Percentiles rank a stretch among this genome's conserved stretches.
Conservation (phyloP, 2,888 invertebrate species). For the Spicauda simplicius region DNA sequence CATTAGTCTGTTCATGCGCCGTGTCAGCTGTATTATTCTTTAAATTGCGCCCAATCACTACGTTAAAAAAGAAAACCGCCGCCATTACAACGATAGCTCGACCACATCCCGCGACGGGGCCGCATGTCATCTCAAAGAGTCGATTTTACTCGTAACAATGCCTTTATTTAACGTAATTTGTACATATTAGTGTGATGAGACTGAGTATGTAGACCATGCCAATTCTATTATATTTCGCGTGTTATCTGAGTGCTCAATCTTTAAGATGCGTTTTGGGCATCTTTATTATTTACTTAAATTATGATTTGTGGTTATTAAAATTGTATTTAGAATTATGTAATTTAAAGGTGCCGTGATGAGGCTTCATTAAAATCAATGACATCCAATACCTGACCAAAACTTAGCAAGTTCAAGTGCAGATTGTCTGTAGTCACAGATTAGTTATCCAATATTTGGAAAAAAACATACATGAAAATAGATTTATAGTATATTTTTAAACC, state of each 20-base stretch:
- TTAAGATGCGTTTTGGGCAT: constrained; percentile 30
- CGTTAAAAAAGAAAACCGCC: constrained; percentile 82
- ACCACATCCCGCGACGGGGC: constrained; percentile 72
- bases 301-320: constrained; percentile 21
- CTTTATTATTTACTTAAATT: constrained; percentile 30
- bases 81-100: constrained; percentile 75
- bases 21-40: constrained; percentile 94
- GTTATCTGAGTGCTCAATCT: constrained; percentile 68
- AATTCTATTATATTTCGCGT: constrained; percentile 67
- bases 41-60: constrained; percentile 89
- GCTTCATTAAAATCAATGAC: constrained; percentile 49
- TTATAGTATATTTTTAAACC: constrained; percentile 16
- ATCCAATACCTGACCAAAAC: constrained; percentile 19
- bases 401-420: constrained; percentile 34
- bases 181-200: constrained; percentile 84
- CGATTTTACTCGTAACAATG: constrained; percentile 88
- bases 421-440: constrained; percentile 25
- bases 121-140: constrained; percentile 84
- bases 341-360: constrained; percentile 43
- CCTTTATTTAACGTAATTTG: constrained; percentile 71
- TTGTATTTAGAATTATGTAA: constrained; percentile 25
- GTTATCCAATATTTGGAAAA: constrained; percentile 38
- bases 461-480: constrained; percentile 21
- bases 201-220: constrained; percentile 78
- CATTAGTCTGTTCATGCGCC: constrained; percentile 93